Evolutionary conservation across 1,140 invertebrate genomes (phyloP).

Genomic region (Phymastichus coffea): DNA sequence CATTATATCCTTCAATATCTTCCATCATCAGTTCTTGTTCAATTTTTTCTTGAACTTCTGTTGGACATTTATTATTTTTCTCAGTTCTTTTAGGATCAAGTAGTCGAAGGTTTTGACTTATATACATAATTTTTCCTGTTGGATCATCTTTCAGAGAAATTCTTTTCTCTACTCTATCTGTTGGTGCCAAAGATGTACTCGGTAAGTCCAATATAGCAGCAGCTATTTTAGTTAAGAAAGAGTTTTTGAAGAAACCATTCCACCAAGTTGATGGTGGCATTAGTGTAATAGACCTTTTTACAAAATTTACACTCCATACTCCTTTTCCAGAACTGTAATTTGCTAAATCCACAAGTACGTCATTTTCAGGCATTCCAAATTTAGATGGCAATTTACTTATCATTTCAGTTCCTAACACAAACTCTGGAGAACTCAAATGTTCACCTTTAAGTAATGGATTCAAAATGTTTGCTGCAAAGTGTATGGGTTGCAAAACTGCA

Average conservation of each 20-base stretch:
- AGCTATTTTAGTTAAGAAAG: constrained; percentile 27
- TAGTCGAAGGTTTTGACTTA: constrained; percentile 28
- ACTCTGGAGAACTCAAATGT: constrained; percentile 18
- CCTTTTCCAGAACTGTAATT: constrained; percentile 26
- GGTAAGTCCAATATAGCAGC: constrained; percentile 26
- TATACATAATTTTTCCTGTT: constrained; percentile 27
- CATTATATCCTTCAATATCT: constrained; percentile 26
- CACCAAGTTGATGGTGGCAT: constrained; percentile 28
- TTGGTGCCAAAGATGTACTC: constrained; percentile 24
- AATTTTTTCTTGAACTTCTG: neutral
- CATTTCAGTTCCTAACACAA: constrained; percentile 22
- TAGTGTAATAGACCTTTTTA: constrained; percentile 25
- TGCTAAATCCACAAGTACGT: constrained; percentile 26
- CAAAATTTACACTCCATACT: constrained; percentile 27
- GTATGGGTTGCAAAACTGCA: constrained; percentile 22
- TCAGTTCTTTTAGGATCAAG: constrained; percentile 26
- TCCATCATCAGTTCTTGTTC: constrained; percentile 17
- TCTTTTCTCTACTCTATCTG: constrained; percentile 18
- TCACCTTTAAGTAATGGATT: constrained; percentile 30
- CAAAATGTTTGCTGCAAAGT: constrained; percentile 30
- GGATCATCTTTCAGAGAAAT: constrained; percentile 23
- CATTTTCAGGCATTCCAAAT: constrained; percentile 25
- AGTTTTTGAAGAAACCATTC: constrained; percentile 27
- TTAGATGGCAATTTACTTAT: constrained; percentile 28
- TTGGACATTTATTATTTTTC: constrained; percentile 12